phyloP scores from a whole-genome alignment of 2,113 vertebrate genomes.

The Turnix velox region DNA sequence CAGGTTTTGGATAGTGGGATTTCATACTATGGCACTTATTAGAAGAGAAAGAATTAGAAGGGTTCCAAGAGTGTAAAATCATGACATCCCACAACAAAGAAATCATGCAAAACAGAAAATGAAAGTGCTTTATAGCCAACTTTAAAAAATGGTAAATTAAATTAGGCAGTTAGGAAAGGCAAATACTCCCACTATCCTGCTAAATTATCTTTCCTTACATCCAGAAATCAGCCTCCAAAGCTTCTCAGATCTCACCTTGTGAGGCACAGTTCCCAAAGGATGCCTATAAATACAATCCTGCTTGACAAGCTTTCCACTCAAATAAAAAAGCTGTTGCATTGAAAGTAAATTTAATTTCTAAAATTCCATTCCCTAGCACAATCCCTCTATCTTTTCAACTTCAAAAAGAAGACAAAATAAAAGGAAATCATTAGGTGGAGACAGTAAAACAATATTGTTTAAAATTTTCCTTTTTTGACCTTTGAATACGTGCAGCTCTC shows the following conservation, averaged over 20 bases:
- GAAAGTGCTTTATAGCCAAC: conserved; percentile 5
- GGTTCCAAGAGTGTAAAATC: not conserved
- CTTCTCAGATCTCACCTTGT: conserved; percentile 35
- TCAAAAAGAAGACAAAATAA: conserved; percentile 43
- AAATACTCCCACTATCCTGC: conserved; percentile 7
- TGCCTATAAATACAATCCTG: conserved; percentile 26
- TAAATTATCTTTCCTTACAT: conserved; percentile 26
- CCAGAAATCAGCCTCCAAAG: conserved; percentile 16
- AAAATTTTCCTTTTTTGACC: conserved; percentile 62
- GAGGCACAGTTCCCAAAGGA: conserved; percentile 30
- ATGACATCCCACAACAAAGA: not conserved
- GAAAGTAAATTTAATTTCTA: conserved; percentile 54
- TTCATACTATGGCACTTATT: not conserved
- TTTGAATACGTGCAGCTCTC: conserved; percentile 42
- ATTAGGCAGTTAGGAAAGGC: not conserved
- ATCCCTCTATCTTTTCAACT: conserved; percentile 32
- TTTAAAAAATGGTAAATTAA: conserved; percentile 9
- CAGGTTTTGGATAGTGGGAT: not conserved
- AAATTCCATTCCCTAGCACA: conserved; percentile 48
- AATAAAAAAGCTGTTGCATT: conserved; percentile 45
- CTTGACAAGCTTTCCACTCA: conserved; percentile 34
- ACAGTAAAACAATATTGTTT: conserved; percentile 56
- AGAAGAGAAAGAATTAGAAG: not conserved
- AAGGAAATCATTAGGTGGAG: conserved; percentile 49
- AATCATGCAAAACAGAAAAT: not conserved